Evolutionary conservation across 2,888 invertebrate species (phyloP).

Genomic region (Lepidocyrtinus sp.): DNA sequence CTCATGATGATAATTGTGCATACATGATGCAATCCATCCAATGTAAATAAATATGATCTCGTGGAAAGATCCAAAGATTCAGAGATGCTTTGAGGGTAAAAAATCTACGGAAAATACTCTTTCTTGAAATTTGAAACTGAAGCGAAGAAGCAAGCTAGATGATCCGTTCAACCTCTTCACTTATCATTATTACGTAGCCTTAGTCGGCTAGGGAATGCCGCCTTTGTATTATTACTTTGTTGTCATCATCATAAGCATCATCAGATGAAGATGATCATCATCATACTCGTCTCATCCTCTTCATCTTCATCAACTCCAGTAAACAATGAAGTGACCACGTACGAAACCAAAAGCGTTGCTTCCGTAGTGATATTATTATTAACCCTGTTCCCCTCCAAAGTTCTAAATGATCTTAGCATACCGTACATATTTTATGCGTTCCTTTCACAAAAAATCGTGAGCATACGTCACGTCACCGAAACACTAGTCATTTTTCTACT

Average conservation of each 20-base stretch:
- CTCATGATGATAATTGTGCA: slow-evolving; percentile 8
- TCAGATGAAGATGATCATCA: slow-evolving; percentile 28
- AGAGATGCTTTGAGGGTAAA: too few relatives aligned
- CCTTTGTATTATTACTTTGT: slow-evolving; percentile 63
- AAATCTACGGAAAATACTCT: slow-evolving; percentile 22
- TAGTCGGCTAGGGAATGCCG: slow-evolving; percentile 61
- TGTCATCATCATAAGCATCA: slow-evolving; percentile 43
- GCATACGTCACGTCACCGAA: slow-evolving; percentile 15
- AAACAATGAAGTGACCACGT: slow-evolving; percentile 45
- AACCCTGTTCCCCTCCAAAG: too few relatives aligned
- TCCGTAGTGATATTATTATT: slow-evolving; percentile 32
- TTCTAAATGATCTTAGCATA: too few relatives aligned
- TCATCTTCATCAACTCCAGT: slow-evolving; percentile 27
- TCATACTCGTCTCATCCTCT: slow-evolving; percentile 42
- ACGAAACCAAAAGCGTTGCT: too few relatives aligned
- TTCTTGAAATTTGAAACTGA: slow-evolving; percentile 45
- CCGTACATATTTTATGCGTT: too few relatives aligned
- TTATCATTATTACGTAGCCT: slow-evolving; percentile 63
- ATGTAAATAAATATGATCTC: slow-evolving; percentile 41
- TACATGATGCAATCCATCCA: slow-evolving; percentile 43
- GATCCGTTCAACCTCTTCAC: slow-evolving; percentile 54
- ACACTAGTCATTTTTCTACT: background rate
- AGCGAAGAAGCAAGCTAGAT: slow-evolving; percentile 50
- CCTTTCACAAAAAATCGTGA: slow-evolving; percentile 22
- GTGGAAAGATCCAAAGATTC: slow-evolving; percentile 42